Base-by-base conservation (phyloP, 2,888 invertebrate genomes). In the Zaprionus obscuricornis region DNA sequence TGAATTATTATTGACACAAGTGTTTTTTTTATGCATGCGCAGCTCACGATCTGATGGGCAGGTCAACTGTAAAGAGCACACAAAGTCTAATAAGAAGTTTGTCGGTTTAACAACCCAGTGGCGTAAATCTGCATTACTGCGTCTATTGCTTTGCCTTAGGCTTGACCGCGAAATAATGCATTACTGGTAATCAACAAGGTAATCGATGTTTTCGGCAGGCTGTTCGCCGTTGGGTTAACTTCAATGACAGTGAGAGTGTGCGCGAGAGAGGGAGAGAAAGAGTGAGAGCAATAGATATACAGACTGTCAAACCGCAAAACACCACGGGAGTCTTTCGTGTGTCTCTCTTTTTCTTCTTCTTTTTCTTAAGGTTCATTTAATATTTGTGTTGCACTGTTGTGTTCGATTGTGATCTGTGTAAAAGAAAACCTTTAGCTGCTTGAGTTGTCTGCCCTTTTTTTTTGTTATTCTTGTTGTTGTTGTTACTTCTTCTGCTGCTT, bases 301-400 rank as follows among this genome's bases (percentile, higher is more conserved):
- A 1, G 13, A 16, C 47, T 60, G 73, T 72, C 68, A 67, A 78
- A 78, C 78, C 76, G 59, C 78, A 78, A 56, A n/a, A 58, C 72
- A 73, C 75, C 66, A 60, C 73, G 82, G 82, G 82, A 72, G 69
- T 66, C 74, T 60, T n/a, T n/a, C n/a, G n/a, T n/a, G n/a, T n/a
- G n/a, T n/a, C n/a, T n/a, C n/a, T n/a, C n/a, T n/a, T n/a, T n/a
- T n/a, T n/a, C n/a, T n/a, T n/a, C n/a, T n/a, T n/a, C n/a, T n/a
- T n/a, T n/a, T n/a, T n/a, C 51, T 37, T 46, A 16, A 49, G 66
- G 73, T 72, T 74, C 70, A 74, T 74, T 74, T 63, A 70, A 70
- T 70, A 74, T 70, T 74, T n/a, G n/a, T n/a, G 66, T 65, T 66
- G 58, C 56, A 60, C 74, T 39, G 54, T 50, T 74, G n/a, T n/a